These are phyloP conservation scores for Saturnia pavonia DNA, from an alignment of 2,888 invertebrate species.

Conservation along the genomic window DNA sequence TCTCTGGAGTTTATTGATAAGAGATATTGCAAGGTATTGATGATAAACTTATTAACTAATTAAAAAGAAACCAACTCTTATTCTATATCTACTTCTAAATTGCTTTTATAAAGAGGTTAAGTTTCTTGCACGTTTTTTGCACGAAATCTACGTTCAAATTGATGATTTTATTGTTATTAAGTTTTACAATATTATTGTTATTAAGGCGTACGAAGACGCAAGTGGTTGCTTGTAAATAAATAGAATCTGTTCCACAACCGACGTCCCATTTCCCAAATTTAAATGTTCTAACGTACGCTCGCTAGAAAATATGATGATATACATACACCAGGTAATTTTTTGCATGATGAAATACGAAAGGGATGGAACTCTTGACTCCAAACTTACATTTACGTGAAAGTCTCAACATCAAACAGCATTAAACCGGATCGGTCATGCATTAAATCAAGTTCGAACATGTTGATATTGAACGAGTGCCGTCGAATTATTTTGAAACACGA, in stretches of 20 bases:
- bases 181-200: too few species aligned
- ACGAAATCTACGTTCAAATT: too few species aligned
- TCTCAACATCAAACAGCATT: conserved; percentile 40
- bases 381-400: conserved; percentile 35
- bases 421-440: conserved; percentile 45
- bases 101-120: too few species aligned
- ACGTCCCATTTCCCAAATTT: background rate
- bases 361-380: conserved; percentile 30
- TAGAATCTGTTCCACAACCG: background rate
- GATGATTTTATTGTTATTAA: too few species aligned
- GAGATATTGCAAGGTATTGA: too few species aligned
- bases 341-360: conserved; percentile 44
- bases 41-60: too few species aligned
- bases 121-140: too few species aligned
- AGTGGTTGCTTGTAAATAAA: background rate
- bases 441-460: conserved; percentile 41
- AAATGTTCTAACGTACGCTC: background rate
- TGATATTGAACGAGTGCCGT: conserved; percentile 14
- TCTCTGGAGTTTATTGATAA: background rate
- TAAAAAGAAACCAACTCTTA: too few species aligned
- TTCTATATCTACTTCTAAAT: too few species aligned
- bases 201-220: background rate
- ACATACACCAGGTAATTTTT: conserved; percentile 45
- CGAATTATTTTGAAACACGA: conserved; percentile 15
- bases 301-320: conserved; percentile 33